These are phyloP conservation scores for Hoplodrina blanda DNA, from an alignment of 2,888 invertebrate species.

Conservation along the genomic window DNA sequence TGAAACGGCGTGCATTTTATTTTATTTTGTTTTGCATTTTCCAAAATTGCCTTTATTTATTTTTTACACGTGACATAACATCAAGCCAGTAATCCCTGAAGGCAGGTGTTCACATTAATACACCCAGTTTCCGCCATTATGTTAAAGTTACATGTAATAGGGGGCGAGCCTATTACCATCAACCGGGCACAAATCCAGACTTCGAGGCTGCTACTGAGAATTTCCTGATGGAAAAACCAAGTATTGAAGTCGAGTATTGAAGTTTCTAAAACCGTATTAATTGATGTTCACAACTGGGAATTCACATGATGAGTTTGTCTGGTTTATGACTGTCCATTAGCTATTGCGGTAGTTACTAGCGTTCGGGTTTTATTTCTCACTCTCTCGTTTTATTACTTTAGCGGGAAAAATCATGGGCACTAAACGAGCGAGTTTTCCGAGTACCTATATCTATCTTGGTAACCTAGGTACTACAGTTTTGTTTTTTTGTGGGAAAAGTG, in stretches of 20 bases:
- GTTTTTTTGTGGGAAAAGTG: too few relatives aligned
- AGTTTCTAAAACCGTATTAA: constrained; percentile 7
- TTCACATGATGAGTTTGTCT: constrained; percentile 30
- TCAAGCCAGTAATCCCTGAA: too few relatives aligned
- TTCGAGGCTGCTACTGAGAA: too few relatives aligned
- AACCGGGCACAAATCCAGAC: too few relatives aligned
- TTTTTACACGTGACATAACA: neutral
- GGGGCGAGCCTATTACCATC: too few relatives aligned
- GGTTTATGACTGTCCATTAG: constrained; percentile 27
- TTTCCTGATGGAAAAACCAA: too few relatives aligned
- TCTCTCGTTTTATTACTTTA: neutral
- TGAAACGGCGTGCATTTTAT: constrained; percentile 2
- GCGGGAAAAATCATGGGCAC: neutral
- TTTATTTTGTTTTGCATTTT: neutral
- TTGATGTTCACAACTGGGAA: constrained; percentile 8
- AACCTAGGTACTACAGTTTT: too few relatives aligned
- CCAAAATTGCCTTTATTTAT: neutral
- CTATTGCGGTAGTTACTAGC: constrained; percentile 19
- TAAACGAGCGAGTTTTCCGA: neutral
- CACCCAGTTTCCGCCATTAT: too few relatives aligned
- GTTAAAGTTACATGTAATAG: too few relatives aligned
- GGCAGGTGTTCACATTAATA: too few relatives aligned
- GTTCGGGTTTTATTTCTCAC: constrained; percentile 24
- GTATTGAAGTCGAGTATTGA: neutral
- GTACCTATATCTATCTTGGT: too few relatives aligned